These are phyloP conservation scores for Ridgeia piscesae DNA, from an alignment of 1,140 invertebrate genomes.

Conservation along the genomic window DNA sequence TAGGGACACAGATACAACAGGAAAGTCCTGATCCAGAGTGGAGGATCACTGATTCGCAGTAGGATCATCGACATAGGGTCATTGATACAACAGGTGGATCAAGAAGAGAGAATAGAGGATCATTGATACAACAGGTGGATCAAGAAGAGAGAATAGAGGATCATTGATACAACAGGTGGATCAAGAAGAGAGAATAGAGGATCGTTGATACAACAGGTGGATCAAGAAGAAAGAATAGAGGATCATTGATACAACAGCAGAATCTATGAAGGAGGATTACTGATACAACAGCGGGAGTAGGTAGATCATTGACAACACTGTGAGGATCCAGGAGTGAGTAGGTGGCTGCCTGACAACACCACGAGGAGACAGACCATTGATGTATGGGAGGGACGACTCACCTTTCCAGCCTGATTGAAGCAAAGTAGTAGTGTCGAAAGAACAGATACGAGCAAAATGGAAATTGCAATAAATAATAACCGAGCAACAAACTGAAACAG, in stretches of 20 bases:
- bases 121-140: neutral
- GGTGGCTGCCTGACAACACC: neutral
- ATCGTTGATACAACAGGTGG: neutral
- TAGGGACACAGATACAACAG: neutral
- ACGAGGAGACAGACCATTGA: neutral
- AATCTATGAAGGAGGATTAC: neutral
- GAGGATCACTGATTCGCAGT: neutral
- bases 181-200: neutral
- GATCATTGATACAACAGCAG: neutral
- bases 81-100: neutral
- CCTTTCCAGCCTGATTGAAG: neutral
- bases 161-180: neutral
- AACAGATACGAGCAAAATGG: neutral
- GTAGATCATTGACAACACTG: too few species aligned
- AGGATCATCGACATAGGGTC: neutral
- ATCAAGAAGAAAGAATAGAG: neutral
- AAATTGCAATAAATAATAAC: neutral
- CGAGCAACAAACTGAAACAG: neutral
- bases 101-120: neutral
- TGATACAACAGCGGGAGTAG: neutral
- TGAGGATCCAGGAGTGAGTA: neutral
- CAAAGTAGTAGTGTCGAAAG: slow-evolving; percentile 1
- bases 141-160: neutral
- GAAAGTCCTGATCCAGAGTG: too few species aligned
- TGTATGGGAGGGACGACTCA: neutral